Conservation (phyloP, 2,888 invertebrate genomes). For the Temnothorax unifasciatus region DNA sequence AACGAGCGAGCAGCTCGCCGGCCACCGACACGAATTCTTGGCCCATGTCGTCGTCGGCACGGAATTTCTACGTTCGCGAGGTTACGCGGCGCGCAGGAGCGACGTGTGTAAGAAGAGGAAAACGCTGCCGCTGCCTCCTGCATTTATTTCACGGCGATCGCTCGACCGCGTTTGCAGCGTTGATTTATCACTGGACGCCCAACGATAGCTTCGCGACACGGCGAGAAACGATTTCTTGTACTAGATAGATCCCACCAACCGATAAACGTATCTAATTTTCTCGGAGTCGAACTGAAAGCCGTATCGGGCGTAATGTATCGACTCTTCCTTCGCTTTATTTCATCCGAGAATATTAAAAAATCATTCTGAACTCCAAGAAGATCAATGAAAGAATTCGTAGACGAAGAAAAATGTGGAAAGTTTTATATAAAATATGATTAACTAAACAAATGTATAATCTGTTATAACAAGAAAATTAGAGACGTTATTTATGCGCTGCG, state of each 20-base stretch:
- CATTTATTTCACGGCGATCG: constrained; percentile 54
- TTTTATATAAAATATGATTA: background rate
- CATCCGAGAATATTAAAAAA: background rate
- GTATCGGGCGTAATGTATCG: constrained; percentile 22
- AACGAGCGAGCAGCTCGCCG: constrained; percentile 47
- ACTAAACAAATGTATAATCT: background rate
- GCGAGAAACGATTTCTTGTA: constrained; percentile 50
- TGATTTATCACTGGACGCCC: constrained; percentile 42
- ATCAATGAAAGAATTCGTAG: background rate
- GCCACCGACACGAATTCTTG: constrained; percentile 61
- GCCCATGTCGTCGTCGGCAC: constrained; percentile 36
- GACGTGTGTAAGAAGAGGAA: constrained; percentile 22
- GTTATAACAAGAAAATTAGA: constrained; percentile 3
- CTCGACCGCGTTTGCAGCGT: constrained; percentile 37
- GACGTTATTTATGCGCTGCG: background rate
- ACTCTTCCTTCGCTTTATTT: background rate
- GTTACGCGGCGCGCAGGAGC: constrained; percentile 16
- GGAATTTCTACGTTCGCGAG: constrained; percentile 43
- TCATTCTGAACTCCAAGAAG: background rate
- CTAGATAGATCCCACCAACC: constrained; percentile 28
- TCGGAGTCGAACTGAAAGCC: background rate
- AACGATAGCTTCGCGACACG: constrained; percentile 38
- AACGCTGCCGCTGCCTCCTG: constrained; percentile 20
- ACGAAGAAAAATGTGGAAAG: background rate
- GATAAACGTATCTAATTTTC: constrained; percentile 37